phyloP scores from a whole-genome alignment of 2,797 vertebrate species.

The Chelmon rostratus region DNA sequence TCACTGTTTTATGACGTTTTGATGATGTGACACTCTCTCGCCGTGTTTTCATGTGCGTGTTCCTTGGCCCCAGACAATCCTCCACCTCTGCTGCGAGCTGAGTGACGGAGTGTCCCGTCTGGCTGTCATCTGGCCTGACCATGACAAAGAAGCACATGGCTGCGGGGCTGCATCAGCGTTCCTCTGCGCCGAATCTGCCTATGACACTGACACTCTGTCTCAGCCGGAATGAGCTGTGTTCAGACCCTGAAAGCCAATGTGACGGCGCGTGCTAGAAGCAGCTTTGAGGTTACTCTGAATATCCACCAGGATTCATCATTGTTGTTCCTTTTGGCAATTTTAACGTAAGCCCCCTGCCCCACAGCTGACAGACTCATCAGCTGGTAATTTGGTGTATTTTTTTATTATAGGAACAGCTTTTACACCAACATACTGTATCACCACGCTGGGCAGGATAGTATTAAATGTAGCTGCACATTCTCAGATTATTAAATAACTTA shows the following conservation, averaged over 20 bases:
- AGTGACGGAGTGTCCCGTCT: conserved; percentile 77
- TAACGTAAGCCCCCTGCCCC: conserved; percentile 51
- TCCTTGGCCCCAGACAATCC: conserved; percentile 68
- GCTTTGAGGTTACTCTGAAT: conserved; percentile 68
- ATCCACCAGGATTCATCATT: conserved; percentile 73
- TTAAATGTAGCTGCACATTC: neutral
- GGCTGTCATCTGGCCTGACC: conserved; percentile 79
- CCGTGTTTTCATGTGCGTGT: conserved; percentile 47
- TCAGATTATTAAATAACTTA: neutral
- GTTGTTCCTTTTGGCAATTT: conserved; percentile 72
- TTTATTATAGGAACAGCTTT: conserved; percentile 30
- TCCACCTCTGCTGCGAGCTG: conserved; percentile 66
- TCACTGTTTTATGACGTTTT: conserved; percentile 46
- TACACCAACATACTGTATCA: neutral
- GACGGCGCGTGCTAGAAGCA: conserved; percentile 63
- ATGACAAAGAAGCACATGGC: conserved; percentile 73
- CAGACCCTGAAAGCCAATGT: conserved; percentile 65
- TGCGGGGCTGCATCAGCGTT: conserved; percentile 65
- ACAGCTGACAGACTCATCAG: conserved; percentile 52
- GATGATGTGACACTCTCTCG: conserved; percentile 41
- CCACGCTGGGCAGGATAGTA: neutral
- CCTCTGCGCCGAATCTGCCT: conserved; percentile 54
- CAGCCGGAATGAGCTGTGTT: conserved; percentile 72
- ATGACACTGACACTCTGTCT: conserved; percentile 71
- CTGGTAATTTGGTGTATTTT: conserved; percentile 28